Evolutionary conservation across 2,113 vertebrate genomes (phyloP).

Genomic region (Saguinus imperator): DNA sequence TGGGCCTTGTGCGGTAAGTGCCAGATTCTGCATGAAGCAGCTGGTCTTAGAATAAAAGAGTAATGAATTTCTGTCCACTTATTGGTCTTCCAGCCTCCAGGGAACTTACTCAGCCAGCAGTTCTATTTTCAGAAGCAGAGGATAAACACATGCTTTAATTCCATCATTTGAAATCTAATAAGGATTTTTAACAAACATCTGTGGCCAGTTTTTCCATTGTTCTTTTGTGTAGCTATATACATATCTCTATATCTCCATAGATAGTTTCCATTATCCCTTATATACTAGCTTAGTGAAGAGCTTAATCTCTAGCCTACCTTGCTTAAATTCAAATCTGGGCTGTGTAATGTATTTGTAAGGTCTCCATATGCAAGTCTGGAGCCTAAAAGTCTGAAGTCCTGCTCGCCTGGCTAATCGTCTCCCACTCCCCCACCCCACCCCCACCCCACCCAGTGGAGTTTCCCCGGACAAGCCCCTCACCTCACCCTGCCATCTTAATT

Average conservation of each 20-base stretch:
- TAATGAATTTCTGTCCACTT: conserved; percentile 55
- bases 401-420: too few relatives aligned
- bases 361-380: too few relatives aligned
- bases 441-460: too few relatives aligned
- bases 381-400: too few relatives aligned
- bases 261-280: neutral
- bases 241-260: neutral
- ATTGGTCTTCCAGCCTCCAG: conserved; percentile 28
- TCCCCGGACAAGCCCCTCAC: too few relatives aligned
- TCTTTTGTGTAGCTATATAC: neutral
- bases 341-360: neutral
- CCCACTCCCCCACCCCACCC: too few relatives aligned
- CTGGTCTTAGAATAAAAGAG: conserved; percentile 1
- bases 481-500: too few relatives aligned
- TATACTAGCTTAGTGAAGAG: neutral
- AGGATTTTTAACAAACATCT: conserved; percentile 31
- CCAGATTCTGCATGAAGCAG: neutral
- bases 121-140: conserved; percentile 58
- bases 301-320: neutral
- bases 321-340: neutral
- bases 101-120: conserved; percentile 44
- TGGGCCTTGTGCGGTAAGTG: neutral
- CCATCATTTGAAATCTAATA: conserved; percentile 47
- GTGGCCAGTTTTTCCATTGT: neutral
- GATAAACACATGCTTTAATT: conserved; percentile 29